Evolutionary conservation across 1,140 invertebrate genomes (phyloP).

Genomic region (Drosophila melanica): DNA sequence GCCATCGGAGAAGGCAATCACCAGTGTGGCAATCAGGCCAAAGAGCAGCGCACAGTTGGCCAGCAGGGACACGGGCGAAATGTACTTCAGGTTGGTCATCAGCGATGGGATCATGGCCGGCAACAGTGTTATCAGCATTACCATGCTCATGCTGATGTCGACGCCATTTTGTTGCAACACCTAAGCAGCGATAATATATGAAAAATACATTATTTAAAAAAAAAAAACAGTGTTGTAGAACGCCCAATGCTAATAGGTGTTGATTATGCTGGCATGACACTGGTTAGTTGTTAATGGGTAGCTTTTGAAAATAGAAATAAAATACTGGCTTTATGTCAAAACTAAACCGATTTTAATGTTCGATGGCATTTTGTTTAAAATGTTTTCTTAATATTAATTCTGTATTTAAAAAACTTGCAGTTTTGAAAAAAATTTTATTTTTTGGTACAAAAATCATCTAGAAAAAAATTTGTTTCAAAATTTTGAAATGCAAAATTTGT

Average conservation of each 20-base stretch:
- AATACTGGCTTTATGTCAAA: no score
- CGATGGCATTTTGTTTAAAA: no score
- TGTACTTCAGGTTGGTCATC: conserved; percentile 90
- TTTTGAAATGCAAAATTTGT: no score
- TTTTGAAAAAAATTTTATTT: no score
- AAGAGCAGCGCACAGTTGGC: conserved; percentile 88
- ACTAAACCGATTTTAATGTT: no score
- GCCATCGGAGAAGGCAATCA: conserved; percentile 87
- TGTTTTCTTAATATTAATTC: no score
- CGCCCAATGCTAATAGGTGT: neutral
- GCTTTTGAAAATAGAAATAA: no score
- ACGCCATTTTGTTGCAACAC: conserved; percentile 87
- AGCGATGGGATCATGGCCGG: conserved; percentile 90
- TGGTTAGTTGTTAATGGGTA: neutral
- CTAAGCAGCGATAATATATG: conserved; percentile 83
- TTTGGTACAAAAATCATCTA: no score
- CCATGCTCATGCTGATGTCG: conserved; percentile 86
- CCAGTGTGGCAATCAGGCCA: conserved; percentile 88
- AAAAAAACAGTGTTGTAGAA: neutral
- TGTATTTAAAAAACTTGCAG: no score
- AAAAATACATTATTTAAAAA: conserved; percentile 2
- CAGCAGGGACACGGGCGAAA: conserved; percentile 89
- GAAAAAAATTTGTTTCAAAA: no score
- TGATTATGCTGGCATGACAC: neutral
- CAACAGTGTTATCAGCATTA: conserved; percentile 89